phyloP scores from a whole-genome alignment of 64 coral and sea anemone species.

The Orbicella faveolata region DNA sequence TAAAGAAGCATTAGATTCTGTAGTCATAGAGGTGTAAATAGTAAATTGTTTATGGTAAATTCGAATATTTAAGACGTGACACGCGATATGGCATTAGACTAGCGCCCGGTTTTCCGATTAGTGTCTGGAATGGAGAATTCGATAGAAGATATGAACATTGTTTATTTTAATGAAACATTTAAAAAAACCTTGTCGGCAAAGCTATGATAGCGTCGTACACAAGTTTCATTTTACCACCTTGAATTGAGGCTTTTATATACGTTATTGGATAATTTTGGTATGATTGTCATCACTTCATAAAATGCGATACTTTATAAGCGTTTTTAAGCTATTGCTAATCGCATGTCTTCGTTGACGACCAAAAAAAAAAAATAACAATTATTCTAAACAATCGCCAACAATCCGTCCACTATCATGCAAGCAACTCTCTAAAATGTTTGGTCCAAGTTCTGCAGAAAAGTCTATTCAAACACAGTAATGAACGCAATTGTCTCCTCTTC shows the following conservation, averaged over 20 bases:
- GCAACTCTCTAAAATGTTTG: too few relatives aligned
- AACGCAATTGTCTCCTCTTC: too few relatives aligned
- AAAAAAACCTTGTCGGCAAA: not conserved
- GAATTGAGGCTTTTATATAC: not conserved
- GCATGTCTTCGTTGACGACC: too few relatives aligned
- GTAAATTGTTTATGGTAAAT: not conserved
- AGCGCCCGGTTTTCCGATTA: not conserved
- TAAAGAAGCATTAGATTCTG: not conserved
- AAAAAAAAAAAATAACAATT: too few relatives aligned
- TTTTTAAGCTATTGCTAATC: too few relatives aligned
- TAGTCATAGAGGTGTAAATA: constrained; percentile 16
- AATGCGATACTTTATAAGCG: too few relatives aligned
- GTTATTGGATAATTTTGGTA: not conserved
- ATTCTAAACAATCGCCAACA: too few relatives aligned
- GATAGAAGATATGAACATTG: not conserved
- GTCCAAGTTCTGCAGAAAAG: too few relatives aligned
- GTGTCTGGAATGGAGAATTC: not conserved
- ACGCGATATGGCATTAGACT: not conserved
- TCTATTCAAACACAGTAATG: too few relatives aligned
- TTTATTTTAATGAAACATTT: not conserved
- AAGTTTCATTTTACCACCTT: not conserved
- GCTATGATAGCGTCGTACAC: not conserved
- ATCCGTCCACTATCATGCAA: too few relatives aligned
- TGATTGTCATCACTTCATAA: too few relatives aligned
- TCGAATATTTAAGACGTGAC: not conserved